phyloP scores from a whole-genome alignment of 2,888 invertebrate genomes.

The Cantharis rufa region DNA sequence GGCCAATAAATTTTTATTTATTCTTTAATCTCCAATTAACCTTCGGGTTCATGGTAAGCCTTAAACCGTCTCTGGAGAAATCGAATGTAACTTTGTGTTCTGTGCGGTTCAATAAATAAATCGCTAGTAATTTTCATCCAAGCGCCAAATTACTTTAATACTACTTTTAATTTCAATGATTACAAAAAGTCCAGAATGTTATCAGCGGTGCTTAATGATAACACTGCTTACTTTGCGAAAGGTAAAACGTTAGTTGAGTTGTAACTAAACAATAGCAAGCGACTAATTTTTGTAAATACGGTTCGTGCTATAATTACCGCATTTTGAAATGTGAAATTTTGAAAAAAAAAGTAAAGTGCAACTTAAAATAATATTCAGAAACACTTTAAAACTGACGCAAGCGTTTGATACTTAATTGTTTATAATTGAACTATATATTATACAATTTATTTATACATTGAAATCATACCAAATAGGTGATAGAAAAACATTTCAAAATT shows the following conservation, averaged over 20 bases:
- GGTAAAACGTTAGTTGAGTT: neutral
- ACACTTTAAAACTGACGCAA: constrained; percentile 2
- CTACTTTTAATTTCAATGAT: neutral
- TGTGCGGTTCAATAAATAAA: neutral
- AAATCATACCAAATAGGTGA: neutral
- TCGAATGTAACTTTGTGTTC: neutral
- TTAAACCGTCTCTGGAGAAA: neutral
- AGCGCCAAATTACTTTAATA: neutral
- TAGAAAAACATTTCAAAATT: neutral
- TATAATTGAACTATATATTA: neutral
- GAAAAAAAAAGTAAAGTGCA: neutral
- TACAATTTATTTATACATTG: neutral
- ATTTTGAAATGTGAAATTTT: neutral
- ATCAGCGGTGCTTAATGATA: neutral
- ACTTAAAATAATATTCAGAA: neutral
- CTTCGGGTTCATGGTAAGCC: neutral
- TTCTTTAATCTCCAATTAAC: neutral
- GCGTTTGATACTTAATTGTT: neutral
- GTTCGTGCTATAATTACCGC: neutral
- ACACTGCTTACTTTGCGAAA: neutral
- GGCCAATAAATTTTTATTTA: neutral
- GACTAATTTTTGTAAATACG: neutral
- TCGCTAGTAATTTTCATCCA: neutral
- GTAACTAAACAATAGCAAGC: neutral
- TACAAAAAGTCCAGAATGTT: neutral